Evolutionary conservation across 2,113 vertebrate species (phyloP).

Genomic region (Panthera leo): DNA sequence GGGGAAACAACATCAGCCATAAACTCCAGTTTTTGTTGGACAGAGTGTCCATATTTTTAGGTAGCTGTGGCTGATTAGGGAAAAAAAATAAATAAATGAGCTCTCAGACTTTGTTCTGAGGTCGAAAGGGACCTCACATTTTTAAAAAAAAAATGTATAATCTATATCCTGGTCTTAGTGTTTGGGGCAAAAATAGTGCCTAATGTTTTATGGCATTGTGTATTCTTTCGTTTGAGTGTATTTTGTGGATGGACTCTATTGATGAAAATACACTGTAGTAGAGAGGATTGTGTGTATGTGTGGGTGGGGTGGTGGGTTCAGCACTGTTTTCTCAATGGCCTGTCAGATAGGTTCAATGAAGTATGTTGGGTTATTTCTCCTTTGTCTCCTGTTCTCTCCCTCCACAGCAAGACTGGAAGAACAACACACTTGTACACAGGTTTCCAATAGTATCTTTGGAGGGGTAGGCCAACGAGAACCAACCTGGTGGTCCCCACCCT

Average conservation of each 20-base stretch:
- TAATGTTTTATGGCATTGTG: background rate
- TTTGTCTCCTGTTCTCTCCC: constrained; percentile 58
- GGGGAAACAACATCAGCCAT: constrained; percentile 51
- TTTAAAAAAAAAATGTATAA: background rate
- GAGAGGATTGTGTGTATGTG: background rate
- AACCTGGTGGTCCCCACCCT: background rate
- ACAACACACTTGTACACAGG: background rate
- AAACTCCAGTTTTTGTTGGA: background rate
- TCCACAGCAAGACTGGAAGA: background rate
- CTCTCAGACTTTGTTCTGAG: constrained; percentile 49
- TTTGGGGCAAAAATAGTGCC: background rate
- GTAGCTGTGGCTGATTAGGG: background rate
- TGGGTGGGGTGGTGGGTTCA: background rate
- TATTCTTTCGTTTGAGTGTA: background rate
- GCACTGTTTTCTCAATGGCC: background rate
- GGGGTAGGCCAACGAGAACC: constrained; percentile 22
- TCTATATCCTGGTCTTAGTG: constrained; percentile 4
- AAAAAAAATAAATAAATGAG: background rate
- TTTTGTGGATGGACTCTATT: constrained; percentile 1
- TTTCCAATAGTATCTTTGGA: constrained; percentile 2
- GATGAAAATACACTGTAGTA: background rate
- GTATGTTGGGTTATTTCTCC: background rate
- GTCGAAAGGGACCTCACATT: background rate
- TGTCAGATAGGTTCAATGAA: background rate
- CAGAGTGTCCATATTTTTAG: constrained; percentile 39